Base-by-base conservation (phyloP, 2,888 invertebrate genomes). In the Noctuana brunneofusca region DNA sequence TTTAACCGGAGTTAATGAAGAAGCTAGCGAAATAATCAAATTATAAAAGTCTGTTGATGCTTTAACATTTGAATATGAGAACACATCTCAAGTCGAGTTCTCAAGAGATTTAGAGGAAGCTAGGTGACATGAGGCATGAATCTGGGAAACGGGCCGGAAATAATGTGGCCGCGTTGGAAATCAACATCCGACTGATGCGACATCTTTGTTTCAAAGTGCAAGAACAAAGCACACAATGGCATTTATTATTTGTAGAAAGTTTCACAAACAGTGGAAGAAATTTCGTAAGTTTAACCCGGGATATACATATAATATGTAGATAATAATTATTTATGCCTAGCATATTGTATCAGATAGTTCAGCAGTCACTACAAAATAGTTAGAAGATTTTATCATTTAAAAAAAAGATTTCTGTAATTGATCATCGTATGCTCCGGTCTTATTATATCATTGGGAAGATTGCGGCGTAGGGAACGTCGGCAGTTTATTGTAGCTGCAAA, bases 131-230 rank as follows among this genome's bases (percentile, higher is more conserved):
- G 38, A 38, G 38, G 38, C 38, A 14, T 38, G 38, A 38, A 38
- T 38, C 38, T n/a, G 38, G 5, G 14, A 27, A 58, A 27, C 58
- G 43, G 30, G 12, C 18, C 58, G 58, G 58, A 59, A 43, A 20
- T 59, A 59, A 59, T 52, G 24, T 18, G 41, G 52, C 52, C 41
- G 30, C 50, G 50, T 18, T 52, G 58, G 58, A 59, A 53, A 59
- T 59, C 52, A 59, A 38, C 43, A 30, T 53, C 59, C 59, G 50
- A 18, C 18, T 41, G n/a, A 41, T 14, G 41, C 27, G 27, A 41
- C 41, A 41, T 41, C 16, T 41, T 41, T 41, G 41, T 41, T 41
- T 41, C 41, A 16, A 16, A 41, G 16, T 8, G 11, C 41, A 41
- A 16, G 41, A 41, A 41, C 41, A 16, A 41, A 6, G 41, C 16